phyloP scores from a whole-genome alignment of 30 jellyfish, hydroid and myxozoan species.

The Aurelia aurita region DNA sequence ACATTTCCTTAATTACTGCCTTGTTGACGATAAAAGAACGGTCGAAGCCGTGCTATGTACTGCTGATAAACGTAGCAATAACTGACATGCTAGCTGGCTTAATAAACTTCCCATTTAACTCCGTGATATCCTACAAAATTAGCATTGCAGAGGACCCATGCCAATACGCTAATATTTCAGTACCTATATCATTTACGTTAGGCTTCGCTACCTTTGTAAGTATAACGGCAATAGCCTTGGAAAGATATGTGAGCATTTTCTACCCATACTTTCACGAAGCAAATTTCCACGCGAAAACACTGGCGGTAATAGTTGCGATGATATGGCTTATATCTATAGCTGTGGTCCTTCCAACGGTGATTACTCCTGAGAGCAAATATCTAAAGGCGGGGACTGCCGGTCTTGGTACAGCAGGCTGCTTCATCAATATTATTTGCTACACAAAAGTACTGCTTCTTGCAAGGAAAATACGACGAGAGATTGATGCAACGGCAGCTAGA shows the following conservation, averaged over 20 bases:
- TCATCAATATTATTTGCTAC: constrained; percentile 19
- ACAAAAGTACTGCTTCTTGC: constrained; percentile 22
- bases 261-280: constrained; percentile 39
- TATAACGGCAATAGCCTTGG: constrained; percentile 35
- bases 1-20: constrained; percentile 14
- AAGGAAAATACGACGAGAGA: constrained; percentile 42
- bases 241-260: constrained; percentile 48
- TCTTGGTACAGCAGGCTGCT: constrained; percentile 27
- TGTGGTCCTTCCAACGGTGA: not conserved
- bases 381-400: not conserved
- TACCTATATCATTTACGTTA: constrained; percentile 34
- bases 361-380: not conserved
- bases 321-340: constrained; percentile 26
- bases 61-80: constrained; percentile 35
- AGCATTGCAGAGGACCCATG: constrained; percentile 36
- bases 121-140: constrained; percentile 18
- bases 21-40: constrained; percentile 28
- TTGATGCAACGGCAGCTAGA: constrained; percentile 10
- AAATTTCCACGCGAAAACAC: constrained; percentile 1
- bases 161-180: constrained; percentile 1
- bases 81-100: constrained; percentile 52
- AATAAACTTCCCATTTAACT: constrained; percentile 21
- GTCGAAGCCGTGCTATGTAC: constrained; percentile 40
- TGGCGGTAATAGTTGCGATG: not conserved
- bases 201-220: constrained; percentile 51